phyloP scores from a whole-genome alignment of 2,113 vertebrate genomes.

The Seriola quinqueradiata region DNA sequence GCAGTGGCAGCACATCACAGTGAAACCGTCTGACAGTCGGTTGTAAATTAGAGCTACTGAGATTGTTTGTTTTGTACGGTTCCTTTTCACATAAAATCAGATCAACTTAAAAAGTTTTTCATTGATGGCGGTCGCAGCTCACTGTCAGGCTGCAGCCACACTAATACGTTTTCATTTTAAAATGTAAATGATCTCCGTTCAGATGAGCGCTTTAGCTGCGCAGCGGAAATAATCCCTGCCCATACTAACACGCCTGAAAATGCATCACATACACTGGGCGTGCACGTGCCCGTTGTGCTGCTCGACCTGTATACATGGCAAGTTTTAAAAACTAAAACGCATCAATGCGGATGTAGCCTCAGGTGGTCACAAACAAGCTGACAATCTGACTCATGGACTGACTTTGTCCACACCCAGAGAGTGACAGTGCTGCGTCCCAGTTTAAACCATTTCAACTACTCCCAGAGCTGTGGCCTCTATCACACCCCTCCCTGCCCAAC shows the following conservation, averaged over 20 bases:
- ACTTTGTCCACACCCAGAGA: conserved; percentile 36
- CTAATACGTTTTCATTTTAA: no score
- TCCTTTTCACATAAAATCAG: neutral
- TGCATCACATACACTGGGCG: no score
- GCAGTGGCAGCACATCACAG: conserved; percentile 48
- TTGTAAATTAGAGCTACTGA: conserved; percentile 14
- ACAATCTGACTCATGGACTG: conserved; percentile 27
- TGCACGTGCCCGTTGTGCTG: no score
- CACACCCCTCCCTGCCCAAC: neutral
- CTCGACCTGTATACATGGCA: no score
- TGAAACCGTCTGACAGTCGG: conserved; percentile 24
- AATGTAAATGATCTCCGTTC: no score
- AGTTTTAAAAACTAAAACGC: no score
- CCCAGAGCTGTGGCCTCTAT: neutral
- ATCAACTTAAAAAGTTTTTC: neutral
- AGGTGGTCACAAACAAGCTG: neutral
- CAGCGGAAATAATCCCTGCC: no score
- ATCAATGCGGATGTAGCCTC: no score
- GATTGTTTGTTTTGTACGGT: neutral
- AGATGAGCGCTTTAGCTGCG: no score
- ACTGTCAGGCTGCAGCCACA: neutral
- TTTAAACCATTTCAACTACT: no score
- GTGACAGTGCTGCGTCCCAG: no score
- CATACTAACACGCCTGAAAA: no score
- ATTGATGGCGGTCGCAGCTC: conserved; percentile 25